These are phyloP conservation scores for Siniperca chuatsi DNA, from an alignment of 2,113 vertebrate genomes.

Conservation along the genomic window DNA sequence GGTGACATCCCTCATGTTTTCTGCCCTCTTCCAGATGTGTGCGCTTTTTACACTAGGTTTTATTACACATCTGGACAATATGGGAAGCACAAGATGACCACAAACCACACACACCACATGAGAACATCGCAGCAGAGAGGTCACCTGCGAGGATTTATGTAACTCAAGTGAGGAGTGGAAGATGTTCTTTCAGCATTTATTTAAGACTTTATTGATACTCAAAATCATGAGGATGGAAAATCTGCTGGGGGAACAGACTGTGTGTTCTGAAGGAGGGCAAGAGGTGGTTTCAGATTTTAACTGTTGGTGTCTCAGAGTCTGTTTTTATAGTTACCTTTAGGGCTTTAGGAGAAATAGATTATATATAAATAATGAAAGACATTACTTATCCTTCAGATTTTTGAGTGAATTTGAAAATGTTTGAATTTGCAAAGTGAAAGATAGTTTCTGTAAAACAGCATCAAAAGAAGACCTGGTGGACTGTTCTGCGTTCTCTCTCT, in stretches of 20 bases:
- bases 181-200: constrained; percentile 48
- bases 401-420: background rate
- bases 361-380: background rate
- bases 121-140: constrained; percentile 22
- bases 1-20: constrained; percentile 52
- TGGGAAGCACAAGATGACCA: constrained; percentile 46
- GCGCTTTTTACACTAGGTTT: constrained; percentile 44
- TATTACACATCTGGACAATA: constrained; percentile 65
- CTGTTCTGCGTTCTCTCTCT: background rate
- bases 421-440: background rate
- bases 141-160: constrained; percentile 63
- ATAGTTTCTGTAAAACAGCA: background rate
- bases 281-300: background rate
- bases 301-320: background rate
- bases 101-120: constrained; percentile 36
- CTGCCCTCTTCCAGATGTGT: constrained; percentile 68
- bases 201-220: constrained; percentile 44
- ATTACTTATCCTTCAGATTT: background rate
- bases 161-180: constrained; percentile 47
- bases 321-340: background rate
- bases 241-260: constrained; percentile 1
- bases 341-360: background rate
- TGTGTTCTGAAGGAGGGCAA: background rate
- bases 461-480: background rate
- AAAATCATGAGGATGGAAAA: constrained; percentile 42